These are phyloP conservation scores for Lepus oiostolus DNA, from an alignment of 2,797 vertebrate species.

Conservation along the genomic window DNA sequence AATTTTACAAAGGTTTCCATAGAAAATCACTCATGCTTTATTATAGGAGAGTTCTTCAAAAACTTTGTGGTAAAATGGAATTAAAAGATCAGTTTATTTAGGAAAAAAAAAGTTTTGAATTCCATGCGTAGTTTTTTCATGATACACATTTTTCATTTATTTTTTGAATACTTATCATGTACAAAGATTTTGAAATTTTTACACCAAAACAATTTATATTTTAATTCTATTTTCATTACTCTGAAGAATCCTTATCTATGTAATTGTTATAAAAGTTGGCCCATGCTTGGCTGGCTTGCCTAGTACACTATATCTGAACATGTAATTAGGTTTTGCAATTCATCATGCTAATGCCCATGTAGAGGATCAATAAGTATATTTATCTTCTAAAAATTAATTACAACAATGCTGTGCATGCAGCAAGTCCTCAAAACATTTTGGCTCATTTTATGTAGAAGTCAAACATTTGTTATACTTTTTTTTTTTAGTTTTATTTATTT, in stretches of 20 bases:
- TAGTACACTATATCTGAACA: not conserved
- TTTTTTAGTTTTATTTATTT: too few relatives aligned
- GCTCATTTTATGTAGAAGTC: not conserved
- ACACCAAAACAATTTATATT: too few relatives aligned
- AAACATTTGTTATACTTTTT: not conserved
- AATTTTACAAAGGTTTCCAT: slow-evolving; percentile 53
- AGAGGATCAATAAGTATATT: not conserved
- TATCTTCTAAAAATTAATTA: not conserved
- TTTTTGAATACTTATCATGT: too few relatives aligned
- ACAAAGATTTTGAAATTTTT: too few relatives aligned
- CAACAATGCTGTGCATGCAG: not conserved
- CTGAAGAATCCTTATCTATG: too few relatives aligned
- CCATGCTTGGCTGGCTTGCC: not conserved
- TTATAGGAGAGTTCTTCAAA: not conserved
- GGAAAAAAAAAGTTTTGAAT: too few relatives aligned
- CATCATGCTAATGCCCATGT: not conserved
- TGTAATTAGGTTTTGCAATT: not conserved
- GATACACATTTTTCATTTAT: too few relatives aligned
- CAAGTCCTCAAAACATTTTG: not conserved
- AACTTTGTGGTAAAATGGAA: too few relatives aligned
- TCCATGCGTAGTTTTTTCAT: too few relatives aligned
- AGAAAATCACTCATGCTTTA: slow-evolving; percentile 26
- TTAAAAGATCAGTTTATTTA: too few relatives aligned
- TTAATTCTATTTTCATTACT: too few relatives aligned
- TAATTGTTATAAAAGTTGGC: not conserved